phyloP scores from a whole-genome alignment of 1,140 invertebrate genomes.

The Hyles euphorbiae region DNA sequence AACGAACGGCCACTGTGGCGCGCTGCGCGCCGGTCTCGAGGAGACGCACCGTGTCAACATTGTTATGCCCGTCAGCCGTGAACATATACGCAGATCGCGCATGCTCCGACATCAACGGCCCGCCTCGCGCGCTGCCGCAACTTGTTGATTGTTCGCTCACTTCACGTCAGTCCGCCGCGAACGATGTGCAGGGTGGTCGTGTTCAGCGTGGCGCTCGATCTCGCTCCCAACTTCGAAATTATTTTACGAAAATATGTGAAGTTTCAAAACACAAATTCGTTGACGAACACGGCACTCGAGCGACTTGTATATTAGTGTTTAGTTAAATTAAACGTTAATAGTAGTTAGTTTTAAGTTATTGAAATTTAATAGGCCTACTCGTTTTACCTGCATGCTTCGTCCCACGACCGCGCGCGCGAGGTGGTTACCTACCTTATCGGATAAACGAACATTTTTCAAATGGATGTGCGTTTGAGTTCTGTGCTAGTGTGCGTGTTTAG shows the following conservation, averaged over 20 bases:
- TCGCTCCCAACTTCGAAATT: conserved; percentile 64
- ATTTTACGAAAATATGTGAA: conserved; percentile 72
- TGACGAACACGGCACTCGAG: conserved; percentile 37
- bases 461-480: conserved; percentile 69
- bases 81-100: conserved; percentile 61
- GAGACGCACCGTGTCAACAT: conserved; percentile 33
- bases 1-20: conserved; percentile 14
- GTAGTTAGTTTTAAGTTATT: conserved; percentile 66
- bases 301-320: conserved; percentile 38
- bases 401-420: conserved; percentile 55
- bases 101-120: conserved; percentile 55
- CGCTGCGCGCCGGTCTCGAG: not conserved
- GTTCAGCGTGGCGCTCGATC: conserved; percentile 42
- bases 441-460: conserved; percentile 75
- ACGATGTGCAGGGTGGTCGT: conserved; percentile 65
- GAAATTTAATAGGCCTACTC: conserved; percentile 70
- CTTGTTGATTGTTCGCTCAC: conserved; percentile 74
- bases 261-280: conserved; percentile 54
- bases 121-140: conserved; percentile 56
- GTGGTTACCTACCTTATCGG: conserved; percentile 68
- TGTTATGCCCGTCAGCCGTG: conserved; percentile 49
- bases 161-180: conserved; percentile 66
- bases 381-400: conserved; percentile 70
- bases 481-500: conserved; percentile 70
- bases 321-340: conserved; percentile 36